Evolutionary conservation across 2,113 vertebrate species (phyloP).

Genomic region (Sapayoa aenigma): DNA sequence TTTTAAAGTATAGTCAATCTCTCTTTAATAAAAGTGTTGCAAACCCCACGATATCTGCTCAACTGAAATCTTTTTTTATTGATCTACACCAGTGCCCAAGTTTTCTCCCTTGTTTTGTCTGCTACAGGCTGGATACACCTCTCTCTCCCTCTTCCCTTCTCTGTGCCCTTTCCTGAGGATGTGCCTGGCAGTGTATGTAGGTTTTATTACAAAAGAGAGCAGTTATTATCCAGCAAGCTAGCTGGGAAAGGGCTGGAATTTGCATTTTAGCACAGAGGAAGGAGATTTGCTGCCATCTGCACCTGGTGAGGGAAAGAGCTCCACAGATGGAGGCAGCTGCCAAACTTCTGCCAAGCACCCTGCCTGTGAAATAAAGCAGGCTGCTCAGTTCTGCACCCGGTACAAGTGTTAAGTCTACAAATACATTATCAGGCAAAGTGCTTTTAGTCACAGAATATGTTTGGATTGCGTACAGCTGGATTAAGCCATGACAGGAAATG

Average conservation of each 20-base stretch:
- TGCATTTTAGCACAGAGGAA: conserved; percentile 2
- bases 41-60: background rate
- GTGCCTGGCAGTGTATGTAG: background rate
- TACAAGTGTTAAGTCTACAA: background rate
- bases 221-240: background rate
- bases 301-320: conserved; percentile 53
- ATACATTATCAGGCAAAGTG: background rate
- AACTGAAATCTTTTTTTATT: background rate
- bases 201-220: background rate
- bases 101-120: background rate
- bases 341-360: background rate
- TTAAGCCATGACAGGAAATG: background rate
- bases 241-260: conserved; percentile 13
- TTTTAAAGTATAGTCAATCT: background rate
- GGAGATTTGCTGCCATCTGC: conserved; percentile 60
- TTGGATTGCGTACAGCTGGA: background rate
- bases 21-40: background rate
- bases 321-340: conserved; percentile 34
- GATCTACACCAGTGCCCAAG: background rate
- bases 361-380: background rate
- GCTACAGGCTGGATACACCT: background rate
- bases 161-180: background rate
- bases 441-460: background rate
- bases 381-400: background rate
- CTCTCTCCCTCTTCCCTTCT: background rate